phyloP scores from a whole-genome alignment of 2,888 invertebrate genomes.

The Drosophila antonietae region DNA sequence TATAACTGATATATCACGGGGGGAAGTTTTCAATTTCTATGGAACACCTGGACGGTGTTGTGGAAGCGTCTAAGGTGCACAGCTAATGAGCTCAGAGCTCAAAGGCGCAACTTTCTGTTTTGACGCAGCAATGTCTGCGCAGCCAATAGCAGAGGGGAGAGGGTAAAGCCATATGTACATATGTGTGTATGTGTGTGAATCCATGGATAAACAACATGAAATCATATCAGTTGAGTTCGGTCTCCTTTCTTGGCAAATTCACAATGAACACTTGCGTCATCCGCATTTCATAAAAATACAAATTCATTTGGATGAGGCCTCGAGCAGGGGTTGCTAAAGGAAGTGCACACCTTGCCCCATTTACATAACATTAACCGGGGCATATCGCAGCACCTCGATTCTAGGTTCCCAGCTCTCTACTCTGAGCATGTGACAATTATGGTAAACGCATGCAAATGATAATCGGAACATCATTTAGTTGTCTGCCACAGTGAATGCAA shows the following conservation, averaged over 20 bases:
- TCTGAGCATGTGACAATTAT: constrained; percentile 70
- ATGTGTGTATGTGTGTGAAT: constrained; percentile 11
- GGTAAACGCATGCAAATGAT: constrained; percentile 59
- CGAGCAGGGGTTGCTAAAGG: constrained; percentile 56
- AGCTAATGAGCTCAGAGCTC: constrained; percentile 47
- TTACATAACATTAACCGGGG: constrained; percentile 70
- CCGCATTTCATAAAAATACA: constrained; percentile 36
- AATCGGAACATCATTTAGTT: constrained; percentile 27
- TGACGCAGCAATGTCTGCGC: constrained; percentile 73
- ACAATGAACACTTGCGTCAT: constrained; percentile 70
- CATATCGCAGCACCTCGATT: constrained; percentile 19
- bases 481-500: constrained; percentile 34
- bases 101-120: constrained; percentile 62
- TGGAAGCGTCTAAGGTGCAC: constrained; percentile 67
- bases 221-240: constrained; percentile 51
- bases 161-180: constrained; percentile 7
- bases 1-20: constrained; percentile 61
- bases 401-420: constrained; percentile 40
- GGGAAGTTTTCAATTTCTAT: constrained; percentile 73
- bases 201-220: constrained; percentile 55
- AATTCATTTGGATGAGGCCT: constrained; percentile 26
- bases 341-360: constrained; percentile 76
- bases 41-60: constrained; percentile 71
- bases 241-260: constrained; percentile 44
- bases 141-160: constrained; percentile 5